These are phyloP conservation scores for Chrysolina americana DNA, from an alignment of 2,888 invertebrate species.

Conservation along the genomic window DNA sequence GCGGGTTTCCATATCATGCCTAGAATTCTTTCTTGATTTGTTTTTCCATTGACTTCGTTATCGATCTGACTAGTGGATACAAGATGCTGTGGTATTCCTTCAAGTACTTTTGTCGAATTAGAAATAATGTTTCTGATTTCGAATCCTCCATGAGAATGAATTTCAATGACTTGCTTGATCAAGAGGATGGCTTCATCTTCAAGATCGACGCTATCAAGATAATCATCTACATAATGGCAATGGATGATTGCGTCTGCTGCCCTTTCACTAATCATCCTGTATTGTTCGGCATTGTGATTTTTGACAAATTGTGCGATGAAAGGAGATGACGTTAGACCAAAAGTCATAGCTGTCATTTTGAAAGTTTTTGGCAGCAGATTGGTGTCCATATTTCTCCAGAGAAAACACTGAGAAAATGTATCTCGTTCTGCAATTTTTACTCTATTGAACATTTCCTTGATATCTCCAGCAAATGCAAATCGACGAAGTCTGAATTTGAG, in stretches of 20 bases:
- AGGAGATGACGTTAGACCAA: constrained; percentile 22
- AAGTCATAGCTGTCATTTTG: constrained; percentile 13
- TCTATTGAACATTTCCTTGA: constrained; percentile 18
- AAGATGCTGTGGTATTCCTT: neutral
- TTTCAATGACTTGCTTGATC: constrained; percentile 21
- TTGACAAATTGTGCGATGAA: constrained; percentile 24
- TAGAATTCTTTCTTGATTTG: constrained; percentile 5
- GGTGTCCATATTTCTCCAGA: neutral
- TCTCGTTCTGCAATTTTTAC: constrained; percentile 7
- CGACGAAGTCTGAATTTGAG: neutral
- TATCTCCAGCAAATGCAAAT: constrained; percentile 25
- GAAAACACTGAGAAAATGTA: constrained; percentile 12
- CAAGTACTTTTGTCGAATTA: constrained; percentile 5
- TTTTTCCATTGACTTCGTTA: neutral
- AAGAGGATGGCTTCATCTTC: constrained; percentile 8
- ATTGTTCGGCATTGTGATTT: neutral
- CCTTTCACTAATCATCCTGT: neutral
- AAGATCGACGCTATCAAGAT: constrained; percentile 10
- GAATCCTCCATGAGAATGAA: neutral
- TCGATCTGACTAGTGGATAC: neutral
- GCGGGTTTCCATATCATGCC: constrained; percentile 20
- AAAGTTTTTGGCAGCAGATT: neutral
- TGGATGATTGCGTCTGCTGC: constrained; percentile 8
- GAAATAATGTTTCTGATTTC: constrained; percentile 23
- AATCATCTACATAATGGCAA: constrained; percentile 25